phyloP scores from a whole-genome alignment of 2,888 invertebrate genomes.

The Alitta virens region DNA sequence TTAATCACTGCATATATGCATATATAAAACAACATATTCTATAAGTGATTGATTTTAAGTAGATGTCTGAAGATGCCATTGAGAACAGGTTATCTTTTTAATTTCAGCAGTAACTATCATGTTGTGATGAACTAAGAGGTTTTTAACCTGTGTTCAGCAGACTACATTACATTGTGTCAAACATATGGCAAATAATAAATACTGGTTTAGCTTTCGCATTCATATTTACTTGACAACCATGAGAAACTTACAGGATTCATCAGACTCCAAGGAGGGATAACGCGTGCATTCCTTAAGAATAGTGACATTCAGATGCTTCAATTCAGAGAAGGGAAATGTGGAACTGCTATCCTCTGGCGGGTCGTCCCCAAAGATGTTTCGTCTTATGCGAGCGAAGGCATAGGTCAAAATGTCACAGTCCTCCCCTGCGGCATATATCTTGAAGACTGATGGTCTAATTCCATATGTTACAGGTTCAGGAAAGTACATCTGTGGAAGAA shows the following conservation, averaged over 20 bases:
- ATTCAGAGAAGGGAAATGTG: background rate
- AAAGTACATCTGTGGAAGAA: constrained; percentile 22
- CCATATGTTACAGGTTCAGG: constrained; percentile 14
- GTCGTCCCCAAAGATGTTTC: constrained; percentile 55
- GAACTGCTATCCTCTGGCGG: constrained; percentile 3
- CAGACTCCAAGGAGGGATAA: constrained; percentile 69
- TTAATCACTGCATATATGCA: too few relatives aligned
- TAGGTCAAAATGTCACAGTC: constrained; percentile 63
- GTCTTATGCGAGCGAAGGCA: constrained; percentile 62
- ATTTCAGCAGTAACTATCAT: too few relatives aligned
- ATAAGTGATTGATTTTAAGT: too few relatives aligned
- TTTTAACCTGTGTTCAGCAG: too few relatives aligned
- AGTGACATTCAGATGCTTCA: constrained; percentile 59
- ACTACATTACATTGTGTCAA: too few relatives aligned
- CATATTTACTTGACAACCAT: too few relatives aligned
- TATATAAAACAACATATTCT: too few relatives aligned
- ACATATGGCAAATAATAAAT: too few relatives aligned
- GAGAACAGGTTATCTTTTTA: too few relatives aligned
- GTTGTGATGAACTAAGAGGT: too few relatives aligned
- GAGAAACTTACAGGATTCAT: constrained; percentile 64
- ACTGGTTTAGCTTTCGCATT: too few relatives aligned
- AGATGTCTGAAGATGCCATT: too few relatives aligned
- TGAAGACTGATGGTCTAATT: constrained; percentile 28
- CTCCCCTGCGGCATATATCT: constrained; percentile 39
- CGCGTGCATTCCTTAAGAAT: constrained; percentile 65